phyloP scores from a whole-genome alignment of 2,113 vertebrate genomes.

The Recurvirostra avosetta region DNA sequence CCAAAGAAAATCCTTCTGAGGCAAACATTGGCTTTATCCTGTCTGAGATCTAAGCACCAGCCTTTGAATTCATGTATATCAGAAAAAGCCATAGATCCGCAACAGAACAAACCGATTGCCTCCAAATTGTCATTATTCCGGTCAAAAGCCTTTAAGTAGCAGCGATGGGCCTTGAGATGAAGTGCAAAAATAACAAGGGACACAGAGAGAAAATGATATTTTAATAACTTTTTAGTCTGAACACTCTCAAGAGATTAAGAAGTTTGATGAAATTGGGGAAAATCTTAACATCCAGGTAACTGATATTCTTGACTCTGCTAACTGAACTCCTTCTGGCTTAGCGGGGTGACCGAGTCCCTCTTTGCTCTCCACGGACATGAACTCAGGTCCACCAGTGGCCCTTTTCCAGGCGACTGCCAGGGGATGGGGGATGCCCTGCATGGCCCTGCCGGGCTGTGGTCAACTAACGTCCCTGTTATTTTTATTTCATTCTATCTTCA shows the following conservation, averaged over 20 bases:
- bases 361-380: background rate
- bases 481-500: background rate
- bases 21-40: slow-evolving; percentile 25
- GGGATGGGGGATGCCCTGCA: fast-evolving
- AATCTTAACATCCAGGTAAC: background rate
- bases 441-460: background rate
- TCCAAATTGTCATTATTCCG: background rate
- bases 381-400: background rate
- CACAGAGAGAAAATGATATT: background rate
- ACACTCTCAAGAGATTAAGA: background rate
- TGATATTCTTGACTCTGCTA: background rate
- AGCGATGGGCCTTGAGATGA: background rate
- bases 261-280: background rate
- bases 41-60: background rate
- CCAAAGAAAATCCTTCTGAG: slow-evolving; percentile 37
- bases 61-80: slow-evolving; percentile 10
- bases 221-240: background rate
- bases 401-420: background rate
- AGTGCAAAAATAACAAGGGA: background rate
- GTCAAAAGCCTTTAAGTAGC: slow-evolving; percentile 3
- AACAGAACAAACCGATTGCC: background rate
- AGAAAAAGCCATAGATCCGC: background rate
- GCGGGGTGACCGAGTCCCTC: background rate
- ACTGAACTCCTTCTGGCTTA: background rate
- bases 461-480: background rate